Evolutionary conservation across 2,113 vertebrate genomes (phyloP).

Genomic region (Lepus americanus): DNA sequence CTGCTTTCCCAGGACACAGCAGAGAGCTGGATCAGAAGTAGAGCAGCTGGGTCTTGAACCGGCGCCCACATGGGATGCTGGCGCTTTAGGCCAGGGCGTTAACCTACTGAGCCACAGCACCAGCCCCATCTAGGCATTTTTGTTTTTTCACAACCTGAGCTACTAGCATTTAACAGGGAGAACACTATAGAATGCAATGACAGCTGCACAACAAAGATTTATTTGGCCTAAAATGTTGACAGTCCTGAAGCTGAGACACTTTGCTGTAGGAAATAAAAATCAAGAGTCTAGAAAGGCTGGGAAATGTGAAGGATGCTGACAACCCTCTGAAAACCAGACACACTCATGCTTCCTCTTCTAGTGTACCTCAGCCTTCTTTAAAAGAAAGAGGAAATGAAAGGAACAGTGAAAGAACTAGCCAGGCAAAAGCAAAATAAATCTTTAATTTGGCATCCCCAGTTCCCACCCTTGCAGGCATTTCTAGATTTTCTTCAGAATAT

Average conservation of each 20-base stretch:
- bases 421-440: neutral
- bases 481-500: neutral
- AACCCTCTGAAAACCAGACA: constrained; percentile 39
- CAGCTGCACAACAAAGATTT: neutral
- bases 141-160: constrained; percentile 17
- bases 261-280: neutral
- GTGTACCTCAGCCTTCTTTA: constrained; percentile 29
- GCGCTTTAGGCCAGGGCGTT: too few relatives aligned
- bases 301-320: constrained; percentile 22
- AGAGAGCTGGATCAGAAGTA: too few relatives aligned
- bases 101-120: too few relatives aligned
- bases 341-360: constrained; percentile 29
- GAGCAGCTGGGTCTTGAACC: too few relatives aligned
- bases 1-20: too few relatives aligned
- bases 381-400: constrained; percentile 66
- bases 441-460: constrained; percentile 28
- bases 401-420: constrained; percentile 28
- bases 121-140: too few relatives aligned
- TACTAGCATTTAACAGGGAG: neutral
- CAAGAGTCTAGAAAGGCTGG: constrained; percentile 13
- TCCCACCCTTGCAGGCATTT: neutral
- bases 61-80: too few relatives aligned
- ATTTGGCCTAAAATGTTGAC: neutral
- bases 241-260: neutral
- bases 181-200: neutral